Base-by-base conservation (phyloP, 2,113 vertebrate species). In the Osmerus eperlanus region DNA sequence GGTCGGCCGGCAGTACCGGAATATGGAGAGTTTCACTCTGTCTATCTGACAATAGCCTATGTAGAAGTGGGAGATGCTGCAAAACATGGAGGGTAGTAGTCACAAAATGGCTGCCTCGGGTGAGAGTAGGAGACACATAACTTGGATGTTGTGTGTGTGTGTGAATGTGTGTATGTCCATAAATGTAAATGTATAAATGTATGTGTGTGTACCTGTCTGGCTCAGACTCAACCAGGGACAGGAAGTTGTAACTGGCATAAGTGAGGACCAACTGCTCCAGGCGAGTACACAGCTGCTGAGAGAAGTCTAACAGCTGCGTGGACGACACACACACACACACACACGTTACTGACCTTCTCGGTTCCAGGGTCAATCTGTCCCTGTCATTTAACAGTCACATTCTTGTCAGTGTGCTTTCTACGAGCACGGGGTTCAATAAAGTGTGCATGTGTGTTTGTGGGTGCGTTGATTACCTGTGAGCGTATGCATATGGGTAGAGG, bases 221-320 rank as follows among this genome's bases (percentile, higher is more conserved):
- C 23, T 94, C 83, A 0, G 81, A 83, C 73, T 96, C 93, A 3
- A 93, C 90, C 77, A 95, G 72, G 67, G 83, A 87, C 70, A 95
- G 74, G 12, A 92, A 86, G 56, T 81, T 85, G 7, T 86, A 86
- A 25, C 84, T 90, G 25, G 89, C 89, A 3, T 83, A 93, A 80
- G 87, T 89, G 81, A 94, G 73, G n/a, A 94, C 72, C 85, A 96
- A 86, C 75, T 94, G 92, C 67, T 94, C 93, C 71, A 95, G 85
- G 36, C 81, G 88, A 23, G 88, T 87, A 70, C 90, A 91, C 82
- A 96, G 85, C 87, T 93, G 91, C 78, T 96, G 91, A n/a, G 94
- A 95, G 78, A 95, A 89, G 55, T 92, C 85, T 66, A 93, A 72
- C 81, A 94, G 87, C 94, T 95, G 85, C 41, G 32, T 36, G 32